Evolutionary conservation across 2,888 invertebrate species (phyloP).

Genomic region (Drosophila planitibia): DNA sequence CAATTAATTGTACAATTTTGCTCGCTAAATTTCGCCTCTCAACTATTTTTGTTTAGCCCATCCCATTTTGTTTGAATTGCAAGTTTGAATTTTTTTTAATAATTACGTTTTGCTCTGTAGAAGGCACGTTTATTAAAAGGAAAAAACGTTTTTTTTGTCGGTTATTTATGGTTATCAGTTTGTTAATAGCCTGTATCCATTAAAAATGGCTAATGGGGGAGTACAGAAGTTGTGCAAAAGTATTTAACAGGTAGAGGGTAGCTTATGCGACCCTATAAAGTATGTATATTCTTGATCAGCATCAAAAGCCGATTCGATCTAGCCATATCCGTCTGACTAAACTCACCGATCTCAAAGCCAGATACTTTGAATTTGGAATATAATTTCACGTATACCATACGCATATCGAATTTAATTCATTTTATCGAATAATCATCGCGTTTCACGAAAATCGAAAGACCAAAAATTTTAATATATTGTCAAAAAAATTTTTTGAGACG

Average conservation of each 20-base stretch:
- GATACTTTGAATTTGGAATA: not conserved
- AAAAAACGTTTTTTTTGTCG: conserved; percentile 42
- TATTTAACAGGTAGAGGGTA: not conserved
- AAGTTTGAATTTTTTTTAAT: conserved; percentile 35
- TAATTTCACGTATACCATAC: not conserved
- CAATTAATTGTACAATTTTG: conserved; percentile 64
- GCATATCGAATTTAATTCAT: not conserved
- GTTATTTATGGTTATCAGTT: conserved; percentile 60
- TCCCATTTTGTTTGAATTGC: conserved; percentile 27
- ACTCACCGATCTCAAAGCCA: not conserved
- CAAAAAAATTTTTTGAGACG: no score
- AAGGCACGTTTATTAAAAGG: conserved; percentile 68
- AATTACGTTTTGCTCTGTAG: conserved; percentile 13
- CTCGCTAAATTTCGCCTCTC: conserved; percentile 27
- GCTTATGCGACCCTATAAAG: not conserved
- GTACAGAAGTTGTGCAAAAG: not conserved
- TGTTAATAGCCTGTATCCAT: not conserved
- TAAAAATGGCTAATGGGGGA: not conserved
- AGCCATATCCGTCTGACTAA: not conserved
- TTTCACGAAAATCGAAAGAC: not conserved
- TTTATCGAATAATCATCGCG: not conserved
- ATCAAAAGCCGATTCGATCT: not conserved
- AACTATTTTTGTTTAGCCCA: conserved; percentile 42
- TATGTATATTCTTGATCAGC: not conserved
- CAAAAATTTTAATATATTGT: no score